phyloP scores from a whole-genome alignment of 2,113 vertebrate species.

The Eubucco bourcierii region DNA sequence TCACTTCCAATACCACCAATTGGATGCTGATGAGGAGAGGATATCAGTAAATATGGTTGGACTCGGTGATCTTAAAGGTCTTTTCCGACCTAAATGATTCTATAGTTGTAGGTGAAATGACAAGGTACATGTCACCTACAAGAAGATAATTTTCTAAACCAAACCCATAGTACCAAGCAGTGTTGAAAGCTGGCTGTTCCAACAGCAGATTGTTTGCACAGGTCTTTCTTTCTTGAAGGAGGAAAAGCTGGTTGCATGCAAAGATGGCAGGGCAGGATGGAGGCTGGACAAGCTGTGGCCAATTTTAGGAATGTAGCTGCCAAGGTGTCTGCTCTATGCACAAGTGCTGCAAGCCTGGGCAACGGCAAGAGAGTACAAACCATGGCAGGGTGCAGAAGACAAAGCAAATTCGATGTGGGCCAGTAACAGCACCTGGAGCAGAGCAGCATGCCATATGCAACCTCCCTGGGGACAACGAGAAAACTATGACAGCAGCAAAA shows the following conservation, averaged over 20 bases:
- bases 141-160: background rate
- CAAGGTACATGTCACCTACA: background rate
- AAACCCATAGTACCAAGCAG: too few species aligned
- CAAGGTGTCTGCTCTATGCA: background rate
- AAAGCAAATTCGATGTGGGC: background rate
- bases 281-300: background rate
- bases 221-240: background rate
- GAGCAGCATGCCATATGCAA: background rate
- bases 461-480: accelerated
- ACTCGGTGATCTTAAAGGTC: background rate
- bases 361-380: background rate
- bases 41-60: background rate
- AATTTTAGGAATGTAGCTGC: background rate
- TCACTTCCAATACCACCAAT: background rate
- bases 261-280: background rate
- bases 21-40: background rate
- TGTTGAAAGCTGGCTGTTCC: background rate
- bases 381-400: accelerated
- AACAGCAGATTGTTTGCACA: background rate
- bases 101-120: background rate
- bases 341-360: background rate
- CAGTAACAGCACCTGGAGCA: background rate
- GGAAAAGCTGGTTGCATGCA: background rate
- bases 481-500: background rate
- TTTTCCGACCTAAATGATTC: background rate